Conservation (phyloP, 2,113 vertebrate genomes). For the Aleadryas rufinucha region DNA sequence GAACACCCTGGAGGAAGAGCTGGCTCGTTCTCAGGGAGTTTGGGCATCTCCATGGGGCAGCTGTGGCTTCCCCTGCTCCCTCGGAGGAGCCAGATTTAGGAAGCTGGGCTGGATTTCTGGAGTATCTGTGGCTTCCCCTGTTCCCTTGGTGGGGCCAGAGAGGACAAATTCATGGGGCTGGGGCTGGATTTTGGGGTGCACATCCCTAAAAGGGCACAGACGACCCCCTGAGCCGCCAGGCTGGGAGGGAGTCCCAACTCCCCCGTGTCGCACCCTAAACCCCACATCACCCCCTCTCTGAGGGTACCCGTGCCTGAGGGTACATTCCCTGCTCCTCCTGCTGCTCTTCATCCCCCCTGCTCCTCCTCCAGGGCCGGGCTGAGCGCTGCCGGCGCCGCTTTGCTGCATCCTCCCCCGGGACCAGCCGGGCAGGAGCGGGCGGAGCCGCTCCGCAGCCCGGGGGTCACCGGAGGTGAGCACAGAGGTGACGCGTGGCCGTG, state of each 20-base stretch:
- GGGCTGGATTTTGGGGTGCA: neutral
- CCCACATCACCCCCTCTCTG: neutral
- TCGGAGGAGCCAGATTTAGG: neutral
- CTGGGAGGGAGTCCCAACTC: neutral
- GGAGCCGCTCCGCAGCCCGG: neutral
- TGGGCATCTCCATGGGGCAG: neutral
- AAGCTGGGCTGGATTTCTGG: neutral
- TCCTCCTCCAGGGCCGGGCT: neutral
- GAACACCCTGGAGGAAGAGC: neutral
- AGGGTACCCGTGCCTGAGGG: neutral
- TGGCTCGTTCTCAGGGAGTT: fast-evolving
- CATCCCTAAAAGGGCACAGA: fast-evolving
- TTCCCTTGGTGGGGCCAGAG: neutral
- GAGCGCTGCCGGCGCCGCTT: neutral
- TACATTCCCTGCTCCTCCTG: neutral
- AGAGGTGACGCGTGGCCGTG: neutral
- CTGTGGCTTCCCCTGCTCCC: neutral
- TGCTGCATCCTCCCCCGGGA: neutral
- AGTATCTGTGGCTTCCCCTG: neutral
- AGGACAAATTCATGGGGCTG: neutral
- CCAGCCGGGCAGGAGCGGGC: fast-evolving
- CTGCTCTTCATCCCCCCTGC: neutral
- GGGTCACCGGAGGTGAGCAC: neutral
- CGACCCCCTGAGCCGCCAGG: neutral
- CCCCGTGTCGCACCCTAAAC: neutral